Evolutionary conservation across 2,888 invertebrate genomes (phyloP), one percentile per base, ranked within the genome.

Genomic region (Sycophila texana): DNA sequence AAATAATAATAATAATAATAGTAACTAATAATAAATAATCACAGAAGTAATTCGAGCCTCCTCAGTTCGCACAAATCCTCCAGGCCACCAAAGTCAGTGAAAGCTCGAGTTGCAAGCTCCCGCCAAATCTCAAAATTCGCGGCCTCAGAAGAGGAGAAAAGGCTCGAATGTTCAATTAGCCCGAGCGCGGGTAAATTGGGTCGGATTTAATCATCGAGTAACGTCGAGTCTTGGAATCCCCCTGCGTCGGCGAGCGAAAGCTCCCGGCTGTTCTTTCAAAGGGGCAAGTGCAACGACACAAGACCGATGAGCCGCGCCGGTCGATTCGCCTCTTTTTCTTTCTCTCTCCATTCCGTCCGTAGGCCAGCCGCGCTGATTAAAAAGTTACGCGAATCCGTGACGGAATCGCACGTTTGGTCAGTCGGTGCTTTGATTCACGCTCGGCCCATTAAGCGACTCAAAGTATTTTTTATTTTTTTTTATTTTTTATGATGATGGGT

Each of bases 221-320:
- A 2, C 30, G 39, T 14, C 65, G 55, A 14, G n/a, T 65, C 30
- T 22, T 63, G 30, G 39, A 30, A 3, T 65, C 26, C 13, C 51
- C 14, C 72, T 73, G 18, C 18, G 16, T n/a, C n/a, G 10, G n/a
- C 18, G 26, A 26, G 3, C 26, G 26, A 26, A 26, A 26, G 39
- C 39, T 7, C 55, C 14, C 20, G 26, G n/a, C 14, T 30, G 14
- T 5, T 57, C 14, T 58, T 66, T 66, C 58, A 58, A 74, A 58
- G 57, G 63, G 49, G 66, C 66, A 74, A 74, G 65, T 66, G 74
- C 74, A 74, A 74, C 57, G 74, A 74, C 65, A 57, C 65, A 39
- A 39, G 63, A 63, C 13, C 47, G 63, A 61, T 30, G n/a, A 30
- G 47, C 13, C 39, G n/a, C 16, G 22, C 26, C 22, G 20, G 14